Conservation (phyloP, 2,888 invertebrate genomes). For the Morpho helenor region DNA sequence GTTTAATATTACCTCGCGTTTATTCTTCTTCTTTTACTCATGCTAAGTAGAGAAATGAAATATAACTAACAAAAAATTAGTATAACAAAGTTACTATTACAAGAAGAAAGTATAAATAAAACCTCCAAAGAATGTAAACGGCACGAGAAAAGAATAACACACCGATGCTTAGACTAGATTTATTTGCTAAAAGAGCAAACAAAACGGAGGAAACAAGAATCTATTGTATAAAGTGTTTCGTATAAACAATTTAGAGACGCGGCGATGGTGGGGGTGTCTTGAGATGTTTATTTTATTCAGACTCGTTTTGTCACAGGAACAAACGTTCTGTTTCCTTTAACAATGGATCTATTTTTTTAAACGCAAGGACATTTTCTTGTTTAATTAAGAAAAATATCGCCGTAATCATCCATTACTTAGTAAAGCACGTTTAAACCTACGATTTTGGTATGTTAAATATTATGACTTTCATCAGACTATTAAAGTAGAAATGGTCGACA, state of each 20-base stretch:
- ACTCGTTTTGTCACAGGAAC: conserved; percentile 13
- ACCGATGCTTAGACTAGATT: conserved; percentile 15
- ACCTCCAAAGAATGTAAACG: background rate
- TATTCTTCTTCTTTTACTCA: too few relatives aligned
- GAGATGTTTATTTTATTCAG: conserved; percentile 27
- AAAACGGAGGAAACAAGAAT: conserved; percentile 16
- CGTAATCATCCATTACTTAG: too few relatives aligned
- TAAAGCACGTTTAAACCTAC: too few relatives aligned
- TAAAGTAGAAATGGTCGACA: too few relatives aligned
- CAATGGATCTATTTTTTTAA: background rate
- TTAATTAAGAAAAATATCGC: background rate
- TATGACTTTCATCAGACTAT: too few relatives aligned
- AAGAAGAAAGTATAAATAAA: background rate
- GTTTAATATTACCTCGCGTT: too few relatives aligned
- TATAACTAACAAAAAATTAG: too few relatives aligned
- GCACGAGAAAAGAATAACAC: conserved; percentile 6
- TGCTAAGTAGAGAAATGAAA: too few relatives aligned
- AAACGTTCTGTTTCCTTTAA: conserved; percentile 14
- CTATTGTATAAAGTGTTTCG: conserved; percentile 24
- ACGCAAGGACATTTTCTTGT: background rate
- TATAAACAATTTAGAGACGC: conserved; percentile 28
- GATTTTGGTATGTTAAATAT: too few relatives aligned
- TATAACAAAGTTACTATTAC: background rate
- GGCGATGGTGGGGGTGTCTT: conserved; percentile 25
- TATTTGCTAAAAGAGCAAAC: conserved; percentile 21